Conservation (phyloP, 64 coral and sea anemone genomes). For the Montipora capricornis region DNA sequence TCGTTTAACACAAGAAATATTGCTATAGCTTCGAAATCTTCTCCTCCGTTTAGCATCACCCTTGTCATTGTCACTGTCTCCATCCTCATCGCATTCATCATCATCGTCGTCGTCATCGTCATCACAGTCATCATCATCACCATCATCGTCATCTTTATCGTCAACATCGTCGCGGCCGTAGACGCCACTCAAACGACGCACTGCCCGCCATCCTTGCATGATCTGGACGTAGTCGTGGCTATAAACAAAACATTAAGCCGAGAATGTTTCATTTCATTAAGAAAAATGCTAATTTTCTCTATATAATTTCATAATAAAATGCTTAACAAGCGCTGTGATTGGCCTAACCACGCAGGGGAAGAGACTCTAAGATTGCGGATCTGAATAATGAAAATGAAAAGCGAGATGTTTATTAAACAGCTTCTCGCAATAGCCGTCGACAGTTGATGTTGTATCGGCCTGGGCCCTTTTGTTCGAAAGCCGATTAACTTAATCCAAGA, state of each 20-base stretch:
- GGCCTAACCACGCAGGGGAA: too few species aligned
- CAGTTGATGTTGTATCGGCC: too few species aligned
- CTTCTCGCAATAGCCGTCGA: too few species aligned
- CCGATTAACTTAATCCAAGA: too few species aligned
- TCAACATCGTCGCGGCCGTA: slow-evolving; percentile 17
- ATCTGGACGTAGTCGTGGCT: slow-evolving; percentile 20
- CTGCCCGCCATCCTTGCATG: slow-evolving; percentile 8
- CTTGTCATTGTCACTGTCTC: background rate
- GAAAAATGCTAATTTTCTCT: too few species aligned
- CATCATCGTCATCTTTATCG: background rate
- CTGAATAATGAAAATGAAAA: too few species aligned
- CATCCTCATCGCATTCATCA: background rate
- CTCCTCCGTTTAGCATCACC: background rate
- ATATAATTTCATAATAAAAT: too few species aligned
- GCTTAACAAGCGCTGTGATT: too few species aligned
- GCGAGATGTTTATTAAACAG: too few species aligned
- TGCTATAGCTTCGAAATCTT: background rate
- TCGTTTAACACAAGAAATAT: background rate
- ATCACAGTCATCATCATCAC: background rate
- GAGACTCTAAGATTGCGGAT: too few species aligned
- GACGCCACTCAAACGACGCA: slow-evolving; percentile 16
- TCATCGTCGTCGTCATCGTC: background rate
- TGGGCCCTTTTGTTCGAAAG: too few species aligned
- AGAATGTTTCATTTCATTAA: too few species aligned
- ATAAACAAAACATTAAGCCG: background rate